Conservation (phyloP, 2,797 vertebrate genomes). For the Epinephelus awoara region DNA sequence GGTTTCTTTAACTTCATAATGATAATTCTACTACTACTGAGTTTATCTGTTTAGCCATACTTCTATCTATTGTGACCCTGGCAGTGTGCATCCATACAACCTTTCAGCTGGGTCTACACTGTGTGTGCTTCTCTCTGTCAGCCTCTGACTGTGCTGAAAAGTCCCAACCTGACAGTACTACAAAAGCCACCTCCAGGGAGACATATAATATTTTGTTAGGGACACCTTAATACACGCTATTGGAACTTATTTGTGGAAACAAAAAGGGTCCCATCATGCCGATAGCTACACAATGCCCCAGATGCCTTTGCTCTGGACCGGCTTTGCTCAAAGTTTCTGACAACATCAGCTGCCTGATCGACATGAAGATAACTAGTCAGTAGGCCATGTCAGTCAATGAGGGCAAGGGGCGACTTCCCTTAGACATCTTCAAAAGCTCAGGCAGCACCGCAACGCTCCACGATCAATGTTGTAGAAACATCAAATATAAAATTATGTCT, state of each 20-base stretch:
- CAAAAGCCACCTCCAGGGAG: neutral
- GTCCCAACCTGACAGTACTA: slow-evolving; percentile 19
- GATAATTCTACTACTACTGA: too few relatives aligned
- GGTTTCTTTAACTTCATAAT: too few relatives aligned
- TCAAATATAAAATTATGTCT: neutral
- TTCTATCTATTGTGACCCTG: neutral
- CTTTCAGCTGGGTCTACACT: neutral
- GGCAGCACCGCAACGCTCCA: too few relatives aligned
- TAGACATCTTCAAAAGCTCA: slow-evolving; percentile 10
- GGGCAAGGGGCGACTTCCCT: neutral
- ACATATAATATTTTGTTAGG: neutral
- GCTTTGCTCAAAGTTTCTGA: slow-evolving; percentile 4
- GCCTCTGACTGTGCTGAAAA: neutral
- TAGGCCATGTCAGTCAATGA: neutral
- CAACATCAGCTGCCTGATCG: slow-evolving; percentile 9
- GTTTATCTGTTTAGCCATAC: too few relatives aligned
- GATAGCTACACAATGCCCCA: slow-evolving; percentile 14
- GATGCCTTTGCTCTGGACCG: slow-evolving; percentile 3
- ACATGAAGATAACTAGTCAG: slow-evolving; percentile 28
- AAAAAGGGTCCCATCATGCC: neutral
- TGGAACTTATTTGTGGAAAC: slow-evolving; percentile 23
- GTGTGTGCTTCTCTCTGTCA: neutral
- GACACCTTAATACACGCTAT: neutral
- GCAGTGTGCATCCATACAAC: neutral
- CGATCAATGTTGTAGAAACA: neutral